phyloP scores from a whole-genome alignment of 2,113 vertebrate species.

The Brachypteracias leptosomus region DNA sequence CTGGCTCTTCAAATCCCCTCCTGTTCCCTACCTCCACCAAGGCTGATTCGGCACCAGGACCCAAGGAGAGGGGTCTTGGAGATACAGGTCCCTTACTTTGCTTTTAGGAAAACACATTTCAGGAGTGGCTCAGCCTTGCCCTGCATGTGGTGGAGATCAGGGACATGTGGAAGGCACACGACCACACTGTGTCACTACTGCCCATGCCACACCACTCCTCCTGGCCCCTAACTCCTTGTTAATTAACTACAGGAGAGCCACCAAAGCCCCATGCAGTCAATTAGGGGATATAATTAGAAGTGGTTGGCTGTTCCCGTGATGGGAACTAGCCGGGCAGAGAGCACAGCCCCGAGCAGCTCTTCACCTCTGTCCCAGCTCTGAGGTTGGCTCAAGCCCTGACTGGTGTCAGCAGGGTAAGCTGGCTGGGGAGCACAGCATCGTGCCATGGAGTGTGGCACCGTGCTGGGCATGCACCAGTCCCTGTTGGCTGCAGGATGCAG shows the following conservation, averaged over 20 bases:
- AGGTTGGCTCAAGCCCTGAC: background rate
- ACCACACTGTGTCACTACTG: background rate
- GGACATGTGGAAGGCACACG: background rate
- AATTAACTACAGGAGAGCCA: background rate
- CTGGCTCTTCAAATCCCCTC: background rate
- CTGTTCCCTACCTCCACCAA: fast-evolving
- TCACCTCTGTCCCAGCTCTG: background rate
- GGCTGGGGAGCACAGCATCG: background rate
- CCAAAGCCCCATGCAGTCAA: background rate
- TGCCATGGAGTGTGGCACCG: fast-evolving
- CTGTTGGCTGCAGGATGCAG: background rate
- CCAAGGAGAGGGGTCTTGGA: background rate
- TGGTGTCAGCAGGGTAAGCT: background rate
- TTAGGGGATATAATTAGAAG: background rate
- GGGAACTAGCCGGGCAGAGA: background rate
- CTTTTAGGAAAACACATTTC: background rate
- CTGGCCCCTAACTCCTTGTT: background rate
- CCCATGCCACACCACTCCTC: fast-evolving
- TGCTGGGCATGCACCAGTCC: background rate
- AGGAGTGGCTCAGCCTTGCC: background rate
- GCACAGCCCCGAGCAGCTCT: background rate
- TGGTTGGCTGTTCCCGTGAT: background rate
- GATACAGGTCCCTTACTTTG: fast-evolving
- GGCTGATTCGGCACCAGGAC: background rate
- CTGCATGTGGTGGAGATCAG: fast-evolving